Percentiles rank a stretch among this genome's conserved stretches.
These are phyloP conservation scores for Tortricodes alternella DNA, from an alignment of 2,888 invertebrate genomes.

Conservation along the genomic window DNA sequence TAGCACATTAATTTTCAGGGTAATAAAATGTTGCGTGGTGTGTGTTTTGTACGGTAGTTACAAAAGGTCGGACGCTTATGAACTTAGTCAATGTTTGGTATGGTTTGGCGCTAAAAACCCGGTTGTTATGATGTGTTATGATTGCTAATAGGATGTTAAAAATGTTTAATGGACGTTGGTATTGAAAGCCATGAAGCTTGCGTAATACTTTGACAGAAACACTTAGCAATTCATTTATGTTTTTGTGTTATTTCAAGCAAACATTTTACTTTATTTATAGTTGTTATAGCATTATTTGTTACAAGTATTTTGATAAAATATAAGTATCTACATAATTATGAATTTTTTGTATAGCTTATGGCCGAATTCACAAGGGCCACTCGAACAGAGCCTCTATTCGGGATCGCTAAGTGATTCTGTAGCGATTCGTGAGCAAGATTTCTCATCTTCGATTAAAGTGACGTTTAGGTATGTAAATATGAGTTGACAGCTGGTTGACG, in stretches of 20 bases:
- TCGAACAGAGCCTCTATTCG: no score
- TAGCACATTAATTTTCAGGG: constrained; percentile 63
- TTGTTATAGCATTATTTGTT: no score
- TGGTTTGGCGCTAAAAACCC: constrained; percentile 27
- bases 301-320: background rate
- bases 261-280: background rate
- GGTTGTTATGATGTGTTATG: constrained; percentile 14
- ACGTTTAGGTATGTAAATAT: no score
- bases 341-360: no score
- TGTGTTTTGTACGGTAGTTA: constrained; percentile 62
- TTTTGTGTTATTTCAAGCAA: background rate
- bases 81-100: constrained; percentile 19
- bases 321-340: no score
- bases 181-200: background rate
- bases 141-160: constrained; percentile 2
- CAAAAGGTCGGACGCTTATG: constrained; percentile 35
- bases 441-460: no score
- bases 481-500: no score
- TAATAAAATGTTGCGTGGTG: constrained; percentile 52
- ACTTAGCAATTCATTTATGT: background rate
- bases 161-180: background rate
- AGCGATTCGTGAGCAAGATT: no score
- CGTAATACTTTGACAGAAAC: background rate
- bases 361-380: no score
- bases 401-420: no score